phyloP scores from a whole-genome alignment of 2,888 invertebrate species.

The Aproaerema taeniolella region DNA sequence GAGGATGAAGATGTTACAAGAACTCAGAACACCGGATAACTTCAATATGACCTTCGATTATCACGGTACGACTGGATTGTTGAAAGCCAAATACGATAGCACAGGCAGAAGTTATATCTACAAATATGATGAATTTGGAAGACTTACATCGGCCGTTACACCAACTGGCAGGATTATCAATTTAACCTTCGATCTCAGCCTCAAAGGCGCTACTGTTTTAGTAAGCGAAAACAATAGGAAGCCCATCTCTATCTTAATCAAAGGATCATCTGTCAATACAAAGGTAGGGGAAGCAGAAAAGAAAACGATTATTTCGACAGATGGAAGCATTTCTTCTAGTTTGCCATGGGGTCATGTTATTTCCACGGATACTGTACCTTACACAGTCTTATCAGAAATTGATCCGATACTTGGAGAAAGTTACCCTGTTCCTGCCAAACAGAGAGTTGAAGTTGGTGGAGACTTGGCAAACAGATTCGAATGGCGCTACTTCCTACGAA shows the following conservation, averaged over 20 bases:
- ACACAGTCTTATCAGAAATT: slow-evolving; percentile 91
- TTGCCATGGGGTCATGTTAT: slow-evolving; percentile 93
- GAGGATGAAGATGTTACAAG: slow-evolving; percentile 93
- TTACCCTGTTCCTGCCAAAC: slow-evolving; percentile 94
- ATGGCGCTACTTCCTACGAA: slow-evolving; percentile 94
- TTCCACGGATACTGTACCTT: slow-evolving; percentile 93
- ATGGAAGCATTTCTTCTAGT: slow-evolving; percentile 88
- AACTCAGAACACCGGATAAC: slow-evolving; percentile 93
- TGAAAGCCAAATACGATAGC: slow-evolving; percentile 92
- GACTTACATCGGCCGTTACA: slow-evolving; percentile 92
- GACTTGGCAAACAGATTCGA: slow-evolving; percentile 95
- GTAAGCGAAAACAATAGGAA: slow-evolving; percentile 90
- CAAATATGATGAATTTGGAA: slow-evolving; percentile 96
- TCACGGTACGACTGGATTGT: slow-evolving; percentile 91
- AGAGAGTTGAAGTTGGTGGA: slow-evolving; percentile 92
- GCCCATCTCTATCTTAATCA: slow-evolving; percentile 90
- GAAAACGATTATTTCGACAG: slow-evolving; percentile 86
- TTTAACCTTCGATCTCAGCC: slow-evolving; percentile 91
- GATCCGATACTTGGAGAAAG: slow-evolving; percentile 93
- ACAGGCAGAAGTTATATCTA: slow-evolving; percentile 95
- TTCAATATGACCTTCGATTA: slow-evolving; percentile 96
- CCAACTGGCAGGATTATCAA: slow-evolving; percentile 97
- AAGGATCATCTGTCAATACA: slow-evolving; percentile 90
- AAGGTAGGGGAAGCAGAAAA: slow-evolving; percentile 90
- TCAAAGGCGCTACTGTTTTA: slow-evolving; percentile 92